phyloP scores from a whole-genome alignment of 2,113 vertebrate species.

The Amphiprion percula region DNA sequence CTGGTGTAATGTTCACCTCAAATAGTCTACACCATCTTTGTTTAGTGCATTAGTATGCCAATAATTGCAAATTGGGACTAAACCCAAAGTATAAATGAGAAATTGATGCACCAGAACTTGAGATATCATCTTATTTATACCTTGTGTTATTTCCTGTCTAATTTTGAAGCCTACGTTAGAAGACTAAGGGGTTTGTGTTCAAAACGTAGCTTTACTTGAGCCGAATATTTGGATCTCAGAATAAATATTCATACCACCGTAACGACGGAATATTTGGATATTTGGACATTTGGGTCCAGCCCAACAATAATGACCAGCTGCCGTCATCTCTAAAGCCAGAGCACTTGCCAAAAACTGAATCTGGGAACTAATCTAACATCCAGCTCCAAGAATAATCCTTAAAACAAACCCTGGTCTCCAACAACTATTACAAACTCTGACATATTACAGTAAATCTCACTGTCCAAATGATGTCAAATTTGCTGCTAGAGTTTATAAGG shows the following conservation, averaged over 20 bases:
- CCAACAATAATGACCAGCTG: too few relatives aligned
- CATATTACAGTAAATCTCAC: conserved; percentile 65
- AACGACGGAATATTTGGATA: too few relatives aligned
- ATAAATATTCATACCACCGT: too few relatives aligned
- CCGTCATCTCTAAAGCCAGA: neutral
- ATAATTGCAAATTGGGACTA: neutral
- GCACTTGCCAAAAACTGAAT: neutral
- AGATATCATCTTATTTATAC: neutral
- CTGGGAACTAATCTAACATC: conserved; percentile 22
- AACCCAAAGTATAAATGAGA: neutral
- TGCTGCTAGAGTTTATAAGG: conserved; percentile 74
- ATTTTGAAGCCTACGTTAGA: too few relatives aligned
- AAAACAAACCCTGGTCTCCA: conserved; percentile 33
- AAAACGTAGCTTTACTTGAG: too few relatives aligned
- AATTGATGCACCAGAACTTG: neutral
- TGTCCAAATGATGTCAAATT: conserved; percentile 68
- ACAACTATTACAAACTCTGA: conserved; percentile 42
- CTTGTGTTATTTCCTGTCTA: too few relatives aligned
- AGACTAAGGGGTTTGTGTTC: too few relatives aligned
- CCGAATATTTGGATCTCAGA: too few relatives aligned
- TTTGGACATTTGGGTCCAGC: too few relatives aligned
- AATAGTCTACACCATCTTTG: too few relatives aligned
- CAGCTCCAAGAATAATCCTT: conserved; percentile 43
- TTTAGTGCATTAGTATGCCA: neutral
- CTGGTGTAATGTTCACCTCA: too few relatives aligned